These are phyloP conservation scores for Champsocephalus esox DNA, from an alignment of 2,797 vertebrate species.

Conservation along the genomic window DNA sequence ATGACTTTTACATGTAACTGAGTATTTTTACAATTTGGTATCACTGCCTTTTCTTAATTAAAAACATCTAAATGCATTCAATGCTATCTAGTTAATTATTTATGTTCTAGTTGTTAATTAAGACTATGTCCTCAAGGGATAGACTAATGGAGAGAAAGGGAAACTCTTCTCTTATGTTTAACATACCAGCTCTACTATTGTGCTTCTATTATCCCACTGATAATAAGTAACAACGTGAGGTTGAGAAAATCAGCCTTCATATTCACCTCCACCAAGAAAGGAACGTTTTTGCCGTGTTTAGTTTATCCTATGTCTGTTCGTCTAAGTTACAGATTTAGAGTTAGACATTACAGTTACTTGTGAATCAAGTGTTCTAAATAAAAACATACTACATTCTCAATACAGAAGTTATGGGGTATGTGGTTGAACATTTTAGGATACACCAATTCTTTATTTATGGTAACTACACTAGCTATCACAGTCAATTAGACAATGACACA, in stretches of 20 bases:
- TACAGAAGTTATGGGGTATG: background rate
- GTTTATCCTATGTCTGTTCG: too few relatives aligned
- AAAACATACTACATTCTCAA: background rate
- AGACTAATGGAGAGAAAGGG: background rate
- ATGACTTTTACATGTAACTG: too few relatives aligned
- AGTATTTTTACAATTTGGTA: background rate
- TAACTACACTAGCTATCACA: constrained; percentile 16
- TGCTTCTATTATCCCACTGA: background rate
- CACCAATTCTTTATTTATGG: background rate
- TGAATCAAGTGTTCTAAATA: too few relatives aligned
- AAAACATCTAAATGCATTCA: background rate
- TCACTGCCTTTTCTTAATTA: background rate
- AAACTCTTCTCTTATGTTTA: background rate
- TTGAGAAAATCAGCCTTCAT: too few relatives aligned
- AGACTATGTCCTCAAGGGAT: background rate
- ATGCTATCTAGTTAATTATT: background rate
- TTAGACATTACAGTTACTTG: background rate
- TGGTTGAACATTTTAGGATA: background rate
- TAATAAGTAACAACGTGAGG: too few relatives aligned
- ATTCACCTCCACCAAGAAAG: too few relatives aligned
- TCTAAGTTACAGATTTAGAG: background rate
- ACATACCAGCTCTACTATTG: background rate
- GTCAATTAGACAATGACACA: constrained; percentile 40
- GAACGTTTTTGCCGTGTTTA: too few relatives aligned
- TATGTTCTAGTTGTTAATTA: background rate